Evolutionary conservation across 2,888 invertebrate genomes (phyloP), one percentile per base, ranked within the genome.

Genomic region (Tetranychus piercei): DNA sequence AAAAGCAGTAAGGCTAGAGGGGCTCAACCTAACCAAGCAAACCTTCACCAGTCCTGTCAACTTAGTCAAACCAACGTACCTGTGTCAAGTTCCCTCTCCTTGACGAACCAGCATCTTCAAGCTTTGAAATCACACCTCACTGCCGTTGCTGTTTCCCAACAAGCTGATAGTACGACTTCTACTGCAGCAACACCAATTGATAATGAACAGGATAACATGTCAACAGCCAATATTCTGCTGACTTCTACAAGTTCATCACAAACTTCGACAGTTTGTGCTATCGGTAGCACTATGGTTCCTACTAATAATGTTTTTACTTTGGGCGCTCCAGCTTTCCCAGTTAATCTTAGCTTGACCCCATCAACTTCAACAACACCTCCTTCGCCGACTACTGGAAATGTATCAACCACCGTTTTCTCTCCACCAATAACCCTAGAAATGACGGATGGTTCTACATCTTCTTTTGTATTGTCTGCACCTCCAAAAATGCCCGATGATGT

Each of bases 51-150:
- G n/a, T 6, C 22, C 9, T 22, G n/a, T 18, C 22, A 23, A 9
- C 23, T 67, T n/a, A 71, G 71, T 71, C 71, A 71, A 34, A 71
- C 23, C n/a, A n/a, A 18, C 9, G 34, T 34, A 8, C 75, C 75
- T 34, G 67, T 67, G 9, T 67, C 67, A 18, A 67, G 20, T 67
- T 20, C 67, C 15, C 20, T 23, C 2, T 22, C 43, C 70, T 65
- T 44, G 75, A 74, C 71, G 15, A 67, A 70, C 73, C 80, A 80
- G 74, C 80, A 80, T 3, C 65, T 78, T 80, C 80, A 73, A 64
- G 73, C 44, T 18, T 22, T 76, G 73, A 78, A 71, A 75, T 78
- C 75, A 76, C 80, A 75, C 76, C 76, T 75, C 44, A 72, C 79
- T 43, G 74, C 78, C 15, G 78, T 78, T 71, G 78, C 78, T 77